Evolutionary conservation across 2,888 invertebrate species (phyloP).

Genomic region (Lathronympha strigana): DNA sequence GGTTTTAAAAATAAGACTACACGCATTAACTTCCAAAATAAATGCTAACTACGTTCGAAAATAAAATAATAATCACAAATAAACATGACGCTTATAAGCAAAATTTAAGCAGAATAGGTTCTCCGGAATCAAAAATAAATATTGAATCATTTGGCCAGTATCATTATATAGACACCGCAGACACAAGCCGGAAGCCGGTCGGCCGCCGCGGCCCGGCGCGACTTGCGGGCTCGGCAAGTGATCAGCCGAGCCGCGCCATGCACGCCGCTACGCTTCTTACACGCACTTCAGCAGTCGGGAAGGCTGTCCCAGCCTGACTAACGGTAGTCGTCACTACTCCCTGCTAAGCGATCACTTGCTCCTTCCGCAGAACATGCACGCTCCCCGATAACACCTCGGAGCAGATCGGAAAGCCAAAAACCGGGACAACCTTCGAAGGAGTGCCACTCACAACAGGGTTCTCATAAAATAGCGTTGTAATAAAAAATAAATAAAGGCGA

Average conservation of each 20-base stretch:
- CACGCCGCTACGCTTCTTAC: conserved; percentile 27
- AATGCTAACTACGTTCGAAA: conserved; percentile 76
- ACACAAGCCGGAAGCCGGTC: conserved; percentile 65
- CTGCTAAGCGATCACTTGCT: conserved; percentile 74
- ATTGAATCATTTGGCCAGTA: conserved; percentile 82
- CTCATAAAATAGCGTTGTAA: conserved; percentile 72
- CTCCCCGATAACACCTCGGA: conserved; percentile 44
- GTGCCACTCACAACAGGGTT: conserved; percentile 76
- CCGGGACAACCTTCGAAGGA: conserved; percentile 85
- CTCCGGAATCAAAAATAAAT: conserved; percentile 83
- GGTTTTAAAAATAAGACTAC: conserved; percentile 80
- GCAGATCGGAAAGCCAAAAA: conserved; percentile 83
- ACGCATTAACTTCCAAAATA: conserved; percentile 73
- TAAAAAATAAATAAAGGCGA: conserved; percentile 80
- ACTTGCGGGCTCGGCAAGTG: conserved; percentile 25
- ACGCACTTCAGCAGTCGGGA: conserved; percentile 49
- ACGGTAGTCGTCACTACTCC: conserved; percentile 56
- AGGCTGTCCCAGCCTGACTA: conserved; percentile 79
- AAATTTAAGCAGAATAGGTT: conserved; percentile 84
- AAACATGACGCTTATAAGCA: conserved; percentile 82
- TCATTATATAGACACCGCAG: conserved; percentile 73
- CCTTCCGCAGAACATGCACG: conserved; percentile 74
- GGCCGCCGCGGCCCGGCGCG: neutral
- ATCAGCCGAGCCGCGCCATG: conserved; percentile 35
- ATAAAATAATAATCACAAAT: conserved; percentile 71